These are phyloP conservation scores for Falcunculus frontatus DNA, from an alignment of 2,113 vertebrate species.

Conservation along the genomic window DNA sequence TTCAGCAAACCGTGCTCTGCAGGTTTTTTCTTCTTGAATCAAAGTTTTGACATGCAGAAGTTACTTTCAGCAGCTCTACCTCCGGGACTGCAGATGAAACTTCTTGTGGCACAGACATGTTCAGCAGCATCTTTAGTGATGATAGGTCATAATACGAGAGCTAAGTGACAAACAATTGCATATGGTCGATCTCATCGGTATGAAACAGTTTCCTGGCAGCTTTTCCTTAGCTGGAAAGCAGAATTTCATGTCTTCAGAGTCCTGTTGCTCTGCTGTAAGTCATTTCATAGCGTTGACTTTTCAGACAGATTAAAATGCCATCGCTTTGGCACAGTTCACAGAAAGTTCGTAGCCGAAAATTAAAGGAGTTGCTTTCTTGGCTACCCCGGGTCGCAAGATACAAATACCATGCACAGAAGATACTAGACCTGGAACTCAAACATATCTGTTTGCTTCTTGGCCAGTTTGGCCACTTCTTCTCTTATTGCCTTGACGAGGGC, in stretches of 20 bases:
- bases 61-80: conserved; percentile 41
- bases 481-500: conserved; percentile 94
- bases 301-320: conserved; percentile 3
- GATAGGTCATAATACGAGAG: background rate
- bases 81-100: conserved; percentile 18
- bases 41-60: conserved; percentile 65
- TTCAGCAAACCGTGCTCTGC: background rate
- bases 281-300: background rate
- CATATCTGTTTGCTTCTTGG: conserved; percentile 95
- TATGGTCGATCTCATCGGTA: background rate
- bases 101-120: background rate
- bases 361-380: background rate
- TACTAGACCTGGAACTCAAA: conserved; percentile 90
- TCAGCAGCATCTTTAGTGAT: conserved; percentile 23
- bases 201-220: conserved; percentile 9
- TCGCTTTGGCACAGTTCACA: background rate
- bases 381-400: background rate
- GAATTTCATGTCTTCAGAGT: background rate
- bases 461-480: conserved; percentile 96
- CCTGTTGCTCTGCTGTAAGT: background rate
- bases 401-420: background rate
- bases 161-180: conserved; percentile 10
- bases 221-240: conserved; percentile 7
- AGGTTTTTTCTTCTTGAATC: conserved; percentile 23
- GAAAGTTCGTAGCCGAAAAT: background rate